Conservation (phyloP, 2,113 vertebrate genomes). For the Machaerirhynchus nigripectus region DNA sequence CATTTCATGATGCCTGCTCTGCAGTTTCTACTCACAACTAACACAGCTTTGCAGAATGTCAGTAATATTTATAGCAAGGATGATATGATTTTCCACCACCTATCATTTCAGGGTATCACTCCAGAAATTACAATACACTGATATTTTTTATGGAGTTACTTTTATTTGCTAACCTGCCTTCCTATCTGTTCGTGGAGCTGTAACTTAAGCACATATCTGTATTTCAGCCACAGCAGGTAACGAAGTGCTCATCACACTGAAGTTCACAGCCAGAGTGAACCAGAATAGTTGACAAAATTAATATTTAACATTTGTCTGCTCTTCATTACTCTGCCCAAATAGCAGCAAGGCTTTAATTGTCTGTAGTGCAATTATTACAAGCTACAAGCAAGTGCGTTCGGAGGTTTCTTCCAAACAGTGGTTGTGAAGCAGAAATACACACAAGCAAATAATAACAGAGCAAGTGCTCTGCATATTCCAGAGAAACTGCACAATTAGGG, state of each 20-base stretch:
- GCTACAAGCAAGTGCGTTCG: not conserved
- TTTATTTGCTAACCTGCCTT: not conserved
- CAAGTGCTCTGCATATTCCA: not conserved
- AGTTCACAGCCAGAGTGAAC: not conserved
- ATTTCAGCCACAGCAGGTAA: not conserved
- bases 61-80: not conserved
- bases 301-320: constrained; percentile 20
- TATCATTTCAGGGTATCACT: not conserved
- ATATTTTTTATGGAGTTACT: not conserved
- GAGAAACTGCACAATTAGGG: not conserved
- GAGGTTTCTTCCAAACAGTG: constrained; percentile 4
- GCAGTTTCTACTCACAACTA: not conserved
- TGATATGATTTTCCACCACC: not conserved
- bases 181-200: not conserved
- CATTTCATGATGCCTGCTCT: not conserved
- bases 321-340: not conserved
- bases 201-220: not conserved
- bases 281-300: not conserved
- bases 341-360: not conserved
- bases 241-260: not conserved
- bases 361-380: not conserved
- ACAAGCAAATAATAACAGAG: constrained; percentile 8
- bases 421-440: not conserved
- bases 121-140: not conserved
- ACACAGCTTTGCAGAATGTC: not conserved